Conservation (phyloP, 2,797 vertebrate species). For the Micropoecilia bifurca region DNA sequence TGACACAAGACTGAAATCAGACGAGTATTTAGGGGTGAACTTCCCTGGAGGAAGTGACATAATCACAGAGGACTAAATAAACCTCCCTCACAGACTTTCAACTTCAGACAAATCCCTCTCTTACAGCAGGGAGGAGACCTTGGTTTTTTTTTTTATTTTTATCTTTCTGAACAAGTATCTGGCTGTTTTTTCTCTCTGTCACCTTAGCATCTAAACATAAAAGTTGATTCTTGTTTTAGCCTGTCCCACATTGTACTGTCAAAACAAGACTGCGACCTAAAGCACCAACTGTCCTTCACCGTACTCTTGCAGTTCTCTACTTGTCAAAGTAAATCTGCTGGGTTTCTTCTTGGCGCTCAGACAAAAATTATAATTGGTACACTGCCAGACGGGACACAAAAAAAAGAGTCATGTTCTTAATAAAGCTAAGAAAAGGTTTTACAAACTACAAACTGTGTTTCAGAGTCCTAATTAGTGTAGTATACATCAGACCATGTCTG, state of each 20-base stretch:
- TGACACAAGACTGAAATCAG: slow-evolving; percentile 1
- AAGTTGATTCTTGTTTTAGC: slow-evolving; percentile 14
- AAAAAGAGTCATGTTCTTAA: background rate
- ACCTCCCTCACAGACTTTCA: background rate
- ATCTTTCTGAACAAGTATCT: background rate
- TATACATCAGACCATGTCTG: background rate
- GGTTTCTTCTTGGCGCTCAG: background rate
- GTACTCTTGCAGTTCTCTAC: background rate
- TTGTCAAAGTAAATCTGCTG: background rate
- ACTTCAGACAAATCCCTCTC: background rate
- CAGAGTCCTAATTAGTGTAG: background rate
- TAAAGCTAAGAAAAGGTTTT: background rate
- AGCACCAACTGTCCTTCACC: background rate
- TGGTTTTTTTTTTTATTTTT: background rate
- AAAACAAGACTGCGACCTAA: background rate
- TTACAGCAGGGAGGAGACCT: background rate
- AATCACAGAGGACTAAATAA: slow-evolving; percentile 27
- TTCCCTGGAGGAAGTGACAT: slow-evolving; percentile 5
- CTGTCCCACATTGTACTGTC: slow-evolving; percentile 7
- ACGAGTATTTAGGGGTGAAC: background rate
- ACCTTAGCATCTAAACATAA: background rate
- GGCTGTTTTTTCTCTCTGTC: background rate
- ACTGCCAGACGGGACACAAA: background rate
- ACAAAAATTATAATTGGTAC: background rate
- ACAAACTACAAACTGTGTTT: background rate